Percentiles rank a stretch among this genome's conserved stretches.
phyloP scores from a whole-genome alignment of 2,797 vertebrate species.

The Acanthurus lineatus region DNA sequence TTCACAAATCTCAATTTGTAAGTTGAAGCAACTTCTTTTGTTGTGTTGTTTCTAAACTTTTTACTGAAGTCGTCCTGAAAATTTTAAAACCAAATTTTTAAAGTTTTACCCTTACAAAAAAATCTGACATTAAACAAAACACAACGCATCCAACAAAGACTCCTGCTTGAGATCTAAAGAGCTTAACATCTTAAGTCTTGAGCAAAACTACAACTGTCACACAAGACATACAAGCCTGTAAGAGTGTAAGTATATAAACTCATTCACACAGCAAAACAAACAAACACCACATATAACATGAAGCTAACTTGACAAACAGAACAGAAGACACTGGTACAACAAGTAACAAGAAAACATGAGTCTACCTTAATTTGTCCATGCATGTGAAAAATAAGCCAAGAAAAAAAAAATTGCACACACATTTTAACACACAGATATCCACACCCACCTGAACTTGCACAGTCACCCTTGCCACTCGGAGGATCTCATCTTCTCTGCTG shows the following conservation, averaged over 20 bases:
- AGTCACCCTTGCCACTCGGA: constrained; percentile 88
- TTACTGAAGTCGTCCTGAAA: too few species aligned
- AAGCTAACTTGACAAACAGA: not conserved
- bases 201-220: not conserved
- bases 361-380: not conserved
- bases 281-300: not conserved
- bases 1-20: not conserved
- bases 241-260: not conserved
- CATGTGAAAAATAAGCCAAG: not conserved
- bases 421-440: not conserved
- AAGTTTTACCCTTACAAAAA: not conserved
- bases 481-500: constrained; percentile 88
- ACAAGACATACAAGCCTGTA: not conserved
- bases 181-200: not conserved
- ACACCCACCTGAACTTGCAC: constrained; percentile 89
- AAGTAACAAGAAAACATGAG: not conserved
- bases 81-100: not conserved
- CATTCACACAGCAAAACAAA: not conserved
- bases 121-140: not conserved
- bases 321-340: too few species aligned
- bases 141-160: not conserved
- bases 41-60: not conserved
- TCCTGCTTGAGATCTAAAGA: not conserved
- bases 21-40: not conserved
- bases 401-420: not conserved